These are phyloP conservation scores for Hemiprocne comata DNA, from an alignment of 2,113 vertebrate genomes.

Conservation along the genomic window DNA sequence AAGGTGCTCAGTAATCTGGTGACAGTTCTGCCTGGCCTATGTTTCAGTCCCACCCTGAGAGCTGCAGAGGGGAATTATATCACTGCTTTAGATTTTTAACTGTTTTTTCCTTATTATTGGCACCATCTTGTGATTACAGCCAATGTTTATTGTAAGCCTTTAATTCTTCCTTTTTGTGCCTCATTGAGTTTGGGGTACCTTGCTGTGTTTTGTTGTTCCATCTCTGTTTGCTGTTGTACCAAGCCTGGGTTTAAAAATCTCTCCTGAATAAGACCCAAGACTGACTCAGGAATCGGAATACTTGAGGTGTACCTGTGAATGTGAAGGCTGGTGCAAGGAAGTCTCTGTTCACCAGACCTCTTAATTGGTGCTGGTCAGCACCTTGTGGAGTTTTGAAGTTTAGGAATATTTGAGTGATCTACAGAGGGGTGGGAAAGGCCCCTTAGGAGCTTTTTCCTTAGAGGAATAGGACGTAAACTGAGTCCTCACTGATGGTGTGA, in stretches of 20 bases:
- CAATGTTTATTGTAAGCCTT: not conserved
- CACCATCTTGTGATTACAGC: not conserved
- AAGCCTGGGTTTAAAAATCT: not conserved
- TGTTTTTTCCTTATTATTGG: not conserved
- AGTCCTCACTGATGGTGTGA: not conserved
- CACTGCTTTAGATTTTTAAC: not conserved
- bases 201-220: not conserved
- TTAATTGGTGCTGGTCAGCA: not conserved
- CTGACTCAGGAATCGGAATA: not conserved
- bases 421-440: not conserved
- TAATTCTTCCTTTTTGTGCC: not conserved
- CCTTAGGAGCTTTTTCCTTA: not conserved
- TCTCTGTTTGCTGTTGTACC: not conserved
- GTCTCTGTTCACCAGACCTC: not conserved
- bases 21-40: not conserved
- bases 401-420: not conserved
- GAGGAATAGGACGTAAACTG: accelerated
- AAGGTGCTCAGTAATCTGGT: not conserved
- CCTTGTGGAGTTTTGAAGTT: not conserved
- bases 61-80: not conserved
- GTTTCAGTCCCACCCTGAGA: not conserved
- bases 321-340: not conserved
- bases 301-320: not conserved
- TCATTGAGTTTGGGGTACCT: not conserved
- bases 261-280: not conserved